Base-by-base conservation (phyloP, 1,140 invertebrate genomes). In the Lerema accius region DNA sequence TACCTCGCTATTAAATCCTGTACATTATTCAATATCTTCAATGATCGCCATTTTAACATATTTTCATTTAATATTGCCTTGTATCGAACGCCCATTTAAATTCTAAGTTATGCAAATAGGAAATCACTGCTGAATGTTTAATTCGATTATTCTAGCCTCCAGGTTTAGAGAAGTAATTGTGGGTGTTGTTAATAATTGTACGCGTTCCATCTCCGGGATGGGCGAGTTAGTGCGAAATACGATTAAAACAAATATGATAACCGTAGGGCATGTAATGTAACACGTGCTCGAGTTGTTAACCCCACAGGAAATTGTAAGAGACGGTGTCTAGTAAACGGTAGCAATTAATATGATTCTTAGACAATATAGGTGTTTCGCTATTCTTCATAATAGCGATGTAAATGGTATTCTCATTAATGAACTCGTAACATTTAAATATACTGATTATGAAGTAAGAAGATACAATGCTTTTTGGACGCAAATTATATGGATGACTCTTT, bases 31-130 rank as follows among this genome's bases (percentile, higher is more conserved):
- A 17, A 53, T 11, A 6, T 23, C 19, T 10, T 53, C 35, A 13
- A 37, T 15, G 13, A 3, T 19, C 14, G 10, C 16, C 14, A 5
- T 14, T 40, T 55, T 55, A 23, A 42, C n/a, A 14, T 55, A 26
- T 43, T 16, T 55, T 55, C n/a, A 28, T 15, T 35, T 43, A 16
- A 43, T 10, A 7, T 15, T 26, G 13, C 32, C 11, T 55, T 26
- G 14, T 37, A 40, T 53, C 16, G 23, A 19, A 43, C 39, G 11
- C 19, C 39, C 19, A 55, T 19, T 43, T 55, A 43, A 23, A 42
- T 26, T 19, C 10, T 28, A 43, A 55, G 40, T 55, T 55, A 43
- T 28, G 39, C 13, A 42, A 15, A 26, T 53, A 23, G n/a, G 17
- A 15, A 26, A 26, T 2, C 6, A 1, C 28, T 50, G 17, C 39